Evolutionary conservation across 2,113 vertebrate genomes (phyloP).

Genomic region (Empidonax alnorum): DNA sequence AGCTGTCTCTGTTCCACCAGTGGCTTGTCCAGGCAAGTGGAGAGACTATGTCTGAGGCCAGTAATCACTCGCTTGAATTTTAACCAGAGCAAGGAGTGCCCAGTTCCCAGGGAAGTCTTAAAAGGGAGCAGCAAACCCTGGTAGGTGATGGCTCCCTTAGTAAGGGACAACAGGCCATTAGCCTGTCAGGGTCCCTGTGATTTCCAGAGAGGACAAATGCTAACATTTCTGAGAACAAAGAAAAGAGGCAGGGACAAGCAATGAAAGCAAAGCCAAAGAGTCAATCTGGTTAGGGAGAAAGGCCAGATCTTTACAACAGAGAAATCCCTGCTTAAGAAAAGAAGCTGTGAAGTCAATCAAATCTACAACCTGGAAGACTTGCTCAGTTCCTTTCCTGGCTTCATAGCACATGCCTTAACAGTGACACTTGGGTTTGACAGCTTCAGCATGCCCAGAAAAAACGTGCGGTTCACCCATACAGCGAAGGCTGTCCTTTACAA

Average conservation of each 20-base stretch:
- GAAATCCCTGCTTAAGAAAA: background rate
- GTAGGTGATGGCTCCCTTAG: background rate
- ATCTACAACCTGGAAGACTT: background rate
- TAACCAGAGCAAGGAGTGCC: background rate
- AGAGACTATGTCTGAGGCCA: background rate
- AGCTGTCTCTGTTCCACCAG: background rate
- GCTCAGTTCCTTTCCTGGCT: background rate
- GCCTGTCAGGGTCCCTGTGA: background rate
- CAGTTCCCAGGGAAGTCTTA: background rate
- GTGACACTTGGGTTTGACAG: background rate
- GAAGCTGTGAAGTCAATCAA: background rate
- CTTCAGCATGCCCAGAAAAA: background rate
- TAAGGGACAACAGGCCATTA: background rate
- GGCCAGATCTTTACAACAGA: background rate
- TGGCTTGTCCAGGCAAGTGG: background rate
- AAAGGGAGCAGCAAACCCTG: background rate
- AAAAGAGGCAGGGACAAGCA: background rate
- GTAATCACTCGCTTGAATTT: background rate
- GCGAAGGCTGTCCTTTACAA: background rate
- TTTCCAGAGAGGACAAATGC: background rate
- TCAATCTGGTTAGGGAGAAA: background rate
- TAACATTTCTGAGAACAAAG: background rate
- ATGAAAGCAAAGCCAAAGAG: background rate
- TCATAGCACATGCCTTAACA: background rate
- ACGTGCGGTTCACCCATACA: fast-evolving